Evolutionary conservation across 2,113 vertebrate species (phyloP).

Genomic region (Nyctibius bracteatus): DNA sequence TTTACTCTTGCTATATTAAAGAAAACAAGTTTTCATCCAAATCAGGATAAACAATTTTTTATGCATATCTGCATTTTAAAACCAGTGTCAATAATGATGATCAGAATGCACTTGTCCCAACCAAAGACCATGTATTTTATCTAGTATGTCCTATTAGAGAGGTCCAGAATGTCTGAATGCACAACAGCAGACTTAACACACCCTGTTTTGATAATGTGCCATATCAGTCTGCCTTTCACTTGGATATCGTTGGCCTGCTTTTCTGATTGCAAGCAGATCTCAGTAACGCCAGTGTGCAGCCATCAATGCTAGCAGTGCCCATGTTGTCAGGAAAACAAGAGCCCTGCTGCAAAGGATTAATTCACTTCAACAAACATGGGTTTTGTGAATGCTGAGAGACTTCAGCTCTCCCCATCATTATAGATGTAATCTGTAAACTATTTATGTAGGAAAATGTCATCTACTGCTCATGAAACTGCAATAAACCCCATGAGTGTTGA

Average conservation of each 20-base stretch:
- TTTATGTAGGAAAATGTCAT: background rate
- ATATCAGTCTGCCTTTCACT: background rate
- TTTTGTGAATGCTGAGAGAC: background rate
- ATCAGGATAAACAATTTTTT: too few relatives aligned
- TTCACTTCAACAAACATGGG: background rate
- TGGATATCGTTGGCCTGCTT: background rate
- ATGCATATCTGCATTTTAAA: background rate
- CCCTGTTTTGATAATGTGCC: background rate
- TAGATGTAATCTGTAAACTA: background rate
- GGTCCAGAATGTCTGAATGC: background rate
- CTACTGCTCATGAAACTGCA: background rate
- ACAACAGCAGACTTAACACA: background rate
- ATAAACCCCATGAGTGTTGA: background rate
- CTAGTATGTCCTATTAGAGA: background rate
- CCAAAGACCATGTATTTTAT: background rate
- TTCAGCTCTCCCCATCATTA: background rate
- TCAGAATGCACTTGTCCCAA: background rate
- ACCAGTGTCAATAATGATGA: background rate
- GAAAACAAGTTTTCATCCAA: background rate
- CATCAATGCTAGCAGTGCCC: background rate
- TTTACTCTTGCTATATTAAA: background rate
- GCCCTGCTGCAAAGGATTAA: slow-evolving; percentile 8
- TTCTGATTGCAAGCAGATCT: background rate
- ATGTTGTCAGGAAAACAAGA: slow-evolving; percentile 21
- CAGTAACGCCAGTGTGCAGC: background rate